These are phyloP conservation scores for Montipora sp. DNA, from an alignment of 64 coral and sea anemone genomes.

Conservation along the genomic window DNA sequence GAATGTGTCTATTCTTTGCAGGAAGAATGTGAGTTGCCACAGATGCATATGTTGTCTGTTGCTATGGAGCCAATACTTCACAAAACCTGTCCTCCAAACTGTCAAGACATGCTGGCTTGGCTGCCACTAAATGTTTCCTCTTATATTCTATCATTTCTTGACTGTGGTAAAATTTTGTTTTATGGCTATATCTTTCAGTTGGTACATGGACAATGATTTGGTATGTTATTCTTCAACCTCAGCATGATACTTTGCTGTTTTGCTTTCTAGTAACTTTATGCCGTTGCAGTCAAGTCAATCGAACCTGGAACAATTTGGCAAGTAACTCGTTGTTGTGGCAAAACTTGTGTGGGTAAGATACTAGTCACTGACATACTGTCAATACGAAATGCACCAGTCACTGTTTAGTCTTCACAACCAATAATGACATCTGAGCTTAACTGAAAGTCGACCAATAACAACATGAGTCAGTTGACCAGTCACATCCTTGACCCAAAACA, in stretches of 20 bases:
- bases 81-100: constrained; percentile 93
- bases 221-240: too few species aligned
- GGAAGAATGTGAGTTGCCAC: constrained; percentile 89
- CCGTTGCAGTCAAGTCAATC: constrained; percentile 87
- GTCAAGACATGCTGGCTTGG: constrained; percentile 98
- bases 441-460: too few species aligned
- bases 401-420: too few species aligned
- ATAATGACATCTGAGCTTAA: too few species aligned
- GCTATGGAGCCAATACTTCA: constrained; percentile 92
- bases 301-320: constrained; percentile 81
- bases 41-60: constrained; percentile 98
- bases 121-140: constrained; percentile 85
- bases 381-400: too few species aligned
- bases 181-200: too few species aligned
- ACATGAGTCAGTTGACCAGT: too few species aligned
- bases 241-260: neutral
- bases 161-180: constrained; percentile 68
- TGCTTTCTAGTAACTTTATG: constrained; percentile 88
- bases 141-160: constrained; percentile 76
- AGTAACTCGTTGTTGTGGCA: constrained; percentile 77
- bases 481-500: too few species aligned
- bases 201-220: too few species aligned
- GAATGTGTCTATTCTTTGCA: constrained; percentile 10
- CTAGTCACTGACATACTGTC: neutral
- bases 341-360: constrained; percentile 70